Conservation (phyloP, 2,113 vertebrate species). For the Castor canadensis region DNA sequence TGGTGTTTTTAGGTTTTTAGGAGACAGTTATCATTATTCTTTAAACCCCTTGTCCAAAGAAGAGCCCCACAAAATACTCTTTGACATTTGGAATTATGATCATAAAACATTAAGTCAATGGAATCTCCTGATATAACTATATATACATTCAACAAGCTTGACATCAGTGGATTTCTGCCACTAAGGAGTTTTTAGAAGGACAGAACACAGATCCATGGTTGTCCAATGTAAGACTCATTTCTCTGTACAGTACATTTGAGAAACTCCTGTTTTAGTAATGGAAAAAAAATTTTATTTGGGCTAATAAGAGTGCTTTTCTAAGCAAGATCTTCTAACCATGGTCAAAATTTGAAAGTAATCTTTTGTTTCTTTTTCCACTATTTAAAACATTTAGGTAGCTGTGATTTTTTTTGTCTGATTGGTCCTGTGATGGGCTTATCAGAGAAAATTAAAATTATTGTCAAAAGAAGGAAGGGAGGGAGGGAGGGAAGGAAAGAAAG, state of each 20-base stretch:
- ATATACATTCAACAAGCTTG: neutral
- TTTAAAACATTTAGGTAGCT: neutral
- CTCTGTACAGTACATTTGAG: neutral
- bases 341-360: neutral
- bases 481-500: too few relatives aligned
- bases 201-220: rapidly evolving
- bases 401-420: neutral
- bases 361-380: neutral
- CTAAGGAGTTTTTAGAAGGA: neutral
- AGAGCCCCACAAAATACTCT: neutral
- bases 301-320: rapidly evolving
- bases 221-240: neutral
- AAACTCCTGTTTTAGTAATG: neutral
- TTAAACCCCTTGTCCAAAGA: neutral
- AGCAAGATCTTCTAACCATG: neutral
- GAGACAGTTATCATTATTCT: too few relatives aligned
- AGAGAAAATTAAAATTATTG: neutral
- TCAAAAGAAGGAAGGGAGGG: neutral
- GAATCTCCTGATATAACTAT: neutral
- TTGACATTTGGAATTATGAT: neutral
- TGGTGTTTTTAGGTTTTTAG: rapidly evolving
- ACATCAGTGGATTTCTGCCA: neutral
- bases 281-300: neutral
- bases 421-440: neutral
- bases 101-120: neutral